phyloP scores from a whole-genome alignment of 2,113 vertebrate species.

The Fregata magnificens region DNA sequence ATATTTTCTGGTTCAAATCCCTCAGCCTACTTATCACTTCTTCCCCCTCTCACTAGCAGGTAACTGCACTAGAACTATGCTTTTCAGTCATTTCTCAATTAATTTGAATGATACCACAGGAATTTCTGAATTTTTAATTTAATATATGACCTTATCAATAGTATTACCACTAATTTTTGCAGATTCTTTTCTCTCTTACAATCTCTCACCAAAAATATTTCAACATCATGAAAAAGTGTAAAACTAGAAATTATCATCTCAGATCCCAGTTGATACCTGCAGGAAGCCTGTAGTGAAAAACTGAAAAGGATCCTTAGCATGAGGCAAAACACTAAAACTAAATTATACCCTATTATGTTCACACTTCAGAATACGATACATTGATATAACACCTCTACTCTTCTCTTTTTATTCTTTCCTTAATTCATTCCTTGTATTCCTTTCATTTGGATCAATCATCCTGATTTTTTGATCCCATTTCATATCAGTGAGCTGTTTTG shows the following conservation, averaged over 20 bases:
- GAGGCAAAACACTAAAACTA: background rate
- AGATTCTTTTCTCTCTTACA: background rate
- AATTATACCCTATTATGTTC: accelerated
- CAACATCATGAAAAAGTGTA: background rate
- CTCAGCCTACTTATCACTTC: background rate
- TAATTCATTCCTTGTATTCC: background rate
- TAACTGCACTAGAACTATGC: background rate
- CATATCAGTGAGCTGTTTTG: background rate
- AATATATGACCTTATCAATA: background rate
- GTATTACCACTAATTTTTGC: background rate
- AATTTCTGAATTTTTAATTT: background rate
- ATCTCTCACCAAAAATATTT: background rate
- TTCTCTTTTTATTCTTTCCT: background rate
- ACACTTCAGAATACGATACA: background rate
- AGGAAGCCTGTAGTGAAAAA: background rate
- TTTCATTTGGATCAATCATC: background rate
- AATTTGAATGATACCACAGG: background rate
- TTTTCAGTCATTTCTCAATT: background rate
- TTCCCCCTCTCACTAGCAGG: background rate
- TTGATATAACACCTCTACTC: background rate
- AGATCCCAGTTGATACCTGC: background rate
- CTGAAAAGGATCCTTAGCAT: background rate
- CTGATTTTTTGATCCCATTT: background rate
- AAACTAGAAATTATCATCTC: background rate
- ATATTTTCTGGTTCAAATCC: background rate